Conservation (phyloP, 2,888 invertebrate genomes). For the Phyto melanocephala region DNA sequence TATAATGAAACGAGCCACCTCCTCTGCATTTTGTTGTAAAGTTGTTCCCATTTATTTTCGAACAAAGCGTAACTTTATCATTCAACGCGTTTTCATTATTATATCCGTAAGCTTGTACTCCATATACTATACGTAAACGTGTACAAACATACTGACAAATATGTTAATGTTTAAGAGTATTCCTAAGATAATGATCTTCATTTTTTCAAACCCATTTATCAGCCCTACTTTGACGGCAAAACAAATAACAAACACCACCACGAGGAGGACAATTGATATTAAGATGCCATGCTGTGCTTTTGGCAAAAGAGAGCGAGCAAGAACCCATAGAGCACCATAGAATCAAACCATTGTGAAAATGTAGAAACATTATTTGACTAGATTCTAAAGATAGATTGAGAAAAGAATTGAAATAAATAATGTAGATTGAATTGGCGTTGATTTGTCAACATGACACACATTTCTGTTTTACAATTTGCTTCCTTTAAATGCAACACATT, state of each 20-base stretch:
- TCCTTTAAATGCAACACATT: conserved; percentile 67
- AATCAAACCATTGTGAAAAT: background rate
- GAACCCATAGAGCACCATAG: conserved; percentile 10
- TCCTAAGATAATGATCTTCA: conserved; percentile 62
- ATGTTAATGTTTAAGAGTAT: conserved; percentile 49
- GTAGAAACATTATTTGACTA: conserved; percentile 46
- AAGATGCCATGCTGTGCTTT: conserved; percentile 64
- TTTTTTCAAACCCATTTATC: conserved; percentile 65
- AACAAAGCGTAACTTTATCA: conserved; percentile 60
- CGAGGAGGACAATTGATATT: conserved; percentile 63
- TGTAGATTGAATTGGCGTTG: conserved; percentile 64
- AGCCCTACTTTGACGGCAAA: conserved; percentile 64
- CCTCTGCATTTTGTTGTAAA: conserved; percentile 63
- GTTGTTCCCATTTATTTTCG: conserved; percentile 62
- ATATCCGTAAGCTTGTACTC: background rate
- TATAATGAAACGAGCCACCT: conserved; percentile 46
- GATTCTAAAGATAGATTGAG: conserved; percentile 63
- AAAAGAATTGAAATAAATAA: conserved; percentile 60
- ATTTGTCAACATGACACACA: conserved; percentile 66
- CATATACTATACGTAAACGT: conserved; percentile 12
- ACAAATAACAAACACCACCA: conserved; percentile 27
- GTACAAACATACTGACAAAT: background rate
- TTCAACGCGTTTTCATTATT: conserved; percentile 24
- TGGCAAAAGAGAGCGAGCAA: conserved; percentile 17
- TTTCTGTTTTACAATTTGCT: conserved; percentile 70